Base-by-base conservation (phyloP, 1,140 invertebrate species). In the Popillia japonica region DNA sequence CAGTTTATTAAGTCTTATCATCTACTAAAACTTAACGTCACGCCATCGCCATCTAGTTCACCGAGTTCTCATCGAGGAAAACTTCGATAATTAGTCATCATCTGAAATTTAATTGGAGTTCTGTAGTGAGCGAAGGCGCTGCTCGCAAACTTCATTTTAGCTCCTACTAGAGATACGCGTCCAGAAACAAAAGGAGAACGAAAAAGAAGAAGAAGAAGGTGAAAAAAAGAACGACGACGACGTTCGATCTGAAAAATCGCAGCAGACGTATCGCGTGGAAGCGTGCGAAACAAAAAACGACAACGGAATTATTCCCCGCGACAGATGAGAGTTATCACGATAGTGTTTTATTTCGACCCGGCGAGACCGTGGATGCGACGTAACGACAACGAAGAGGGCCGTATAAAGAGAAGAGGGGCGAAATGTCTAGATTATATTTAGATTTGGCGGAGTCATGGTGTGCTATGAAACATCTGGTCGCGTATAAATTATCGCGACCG, bases 351-450 rank as follows among this genome's bases (percentile, higher is more conserved):
- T 48, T 48, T 48, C 44, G 41, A 10, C 11, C 44, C 44, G 4
- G 11, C 44, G 11, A 10, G 11, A 4, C 44, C 11, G 44, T 42
- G 41, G 10, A 42, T 6, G 44, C 17, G 44, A 10, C 11, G 44
- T n/a, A 48, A 48, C 11, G 17, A 48, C 9, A 48, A 11, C 44
- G 10, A n/a, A 10, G 4, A n/a, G 4, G 17, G 44, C 44, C 8
- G 8, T n/a, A 48, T 48, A 11, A n/a, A 48, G 17, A 14, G 44
- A n/a, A 4, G 17, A 48, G 11, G 11, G 44, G 10, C 4, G 44
- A 10, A n/a, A 48, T 48, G 44, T 48, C 44, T 48, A 48, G 44
- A 48, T 48, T 48, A 48, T 48, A 48, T 48, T 48, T 48, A 48
- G 44, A 48, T 48, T 48, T 48, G 44, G 44, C 17, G 44, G 44